Conservation (phyloP, 2,888 invertebrate genomes). For the Ptychoptera contaminata region DNA sequence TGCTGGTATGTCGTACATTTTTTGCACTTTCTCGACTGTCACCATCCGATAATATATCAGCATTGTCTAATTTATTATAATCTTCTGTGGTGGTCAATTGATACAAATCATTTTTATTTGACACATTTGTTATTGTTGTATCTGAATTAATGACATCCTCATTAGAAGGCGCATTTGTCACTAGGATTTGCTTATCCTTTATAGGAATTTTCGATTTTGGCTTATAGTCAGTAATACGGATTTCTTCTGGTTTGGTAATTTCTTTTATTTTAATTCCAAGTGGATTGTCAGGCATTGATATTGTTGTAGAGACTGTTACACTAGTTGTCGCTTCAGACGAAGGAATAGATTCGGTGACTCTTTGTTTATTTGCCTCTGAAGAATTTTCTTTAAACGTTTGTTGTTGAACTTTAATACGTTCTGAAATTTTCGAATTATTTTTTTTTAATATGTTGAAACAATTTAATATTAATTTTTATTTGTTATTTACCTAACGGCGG, state of each 20-base stretch:
- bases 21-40: slow-evolving; percentile 9
- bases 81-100: slow-evolving; percentile 4
- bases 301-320: background rate
- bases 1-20: slow-evolving; percentile 8
- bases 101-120: background rate
- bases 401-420: background rate
- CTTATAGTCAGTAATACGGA: slow-evolving; percentile 26
- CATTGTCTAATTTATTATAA: slow-evolving; percentile 7
- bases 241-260: slow-evolving; percentile 28
- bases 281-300: slow-evolving; percentile 15
- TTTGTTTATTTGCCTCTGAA: background rate
- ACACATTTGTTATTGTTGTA: background rate
- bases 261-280: slow-evolving; percentile 28
- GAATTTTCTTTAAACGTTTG: background rate
- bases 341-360: background rate
- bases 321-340: slow-evolving; percentile 7
- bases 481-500: slow-evolving; percentile 42
- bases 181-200: background rate
- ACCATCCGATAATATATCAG: slow-evolving; percentile 8
- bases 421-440: background rate
- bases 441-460: slow-evolving; percentile 2
- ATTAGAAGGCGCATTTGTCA: background rate
- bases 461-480: background rate
- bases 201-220: slow-evolving; percentile 11
- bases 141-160: background rate